Percentiles rank a stretch among this genome's conserved stretches.
Conservation (phyloP, 2,888 invertebrate species). For the Mesochorus sp. region DNA sequence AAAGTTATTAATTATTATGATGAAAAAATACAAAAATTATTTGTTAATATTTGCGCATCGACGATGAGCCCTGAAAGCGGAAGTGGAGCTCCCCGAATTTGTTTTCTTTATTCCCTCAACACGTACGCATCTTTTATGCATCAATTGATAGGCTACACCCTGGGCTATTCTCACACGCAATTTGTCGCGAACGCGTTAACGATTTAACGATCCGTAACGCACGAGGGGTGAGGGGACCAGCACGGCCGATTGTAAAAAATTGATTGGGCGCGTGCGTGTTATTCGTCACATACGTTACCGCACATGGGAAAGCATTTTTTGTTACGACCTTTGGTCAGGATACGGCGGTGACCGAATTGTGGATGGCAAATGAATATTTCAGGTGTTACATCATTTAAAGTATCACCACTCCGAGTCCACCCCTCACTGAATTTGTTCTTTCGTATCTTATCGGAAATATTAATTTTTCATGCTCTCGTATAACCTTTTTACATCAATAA, state of each 20-base stretch:
- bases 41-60: too few species aligned
- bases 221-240: constrained; percentile 12
- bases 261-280: constrained; percentile 56
- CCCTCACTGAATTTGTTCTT: too few species aligned
- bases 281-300: constrained; percentile 12
- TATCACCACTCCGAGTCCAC: too few species aligned
- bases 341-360: too few species aligned
- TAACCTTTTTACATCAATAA: too few species aligned
- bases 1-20: too few species aligned
- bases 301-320: constrained; percentile 2
- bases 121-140: neutral
- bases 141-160: neutral
- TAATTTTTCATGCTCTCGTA: too few species aligned
- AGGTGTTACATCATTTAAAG: too few species aligned
- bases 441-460: too few species aligned
- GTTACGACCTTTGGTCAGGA: neutral
- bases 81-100: constrained; percentile 45
- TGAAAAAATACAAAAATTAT: too few species aligned
- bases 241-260: constrained; percentile 57
- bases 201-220: constrained; percentile 56
- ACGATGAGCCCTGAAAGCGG: neutral
- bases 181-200: constrained; percentile 37
- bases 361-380: too few species aligned
- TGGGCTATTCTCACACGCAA: constrained; percentile 27
- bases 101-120: neutral